phyloP scores from a whole-genome alignment of 1,140 invertebrate genomes.

The Drosophila sulfurigaster region DNA sequence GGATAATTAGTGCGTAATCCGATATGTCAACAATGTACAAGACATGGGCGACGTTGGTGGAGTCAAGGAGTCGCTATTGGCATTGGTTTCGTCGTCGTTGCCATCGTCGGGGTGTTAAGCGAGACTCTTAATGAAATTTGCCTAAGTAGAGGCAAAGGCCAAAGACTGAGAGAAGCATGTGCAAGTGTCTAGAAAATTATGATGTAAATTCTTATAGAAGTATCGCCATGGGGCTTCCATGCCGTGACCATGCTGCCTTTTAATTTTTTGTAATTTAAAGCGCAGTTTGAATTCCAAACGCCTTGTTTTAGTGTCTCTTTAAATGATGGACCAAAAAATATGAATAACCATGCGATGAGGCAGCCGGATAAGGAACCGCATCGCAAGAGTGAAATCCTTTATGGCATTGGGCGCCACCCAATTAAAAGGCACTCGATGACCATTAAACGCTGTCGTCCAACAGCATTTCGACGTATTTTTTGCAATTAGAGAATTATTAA shows the following conservation, averaged over 20 bases:
- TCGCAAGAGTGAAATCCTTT: slow-evolving; percentile 36
- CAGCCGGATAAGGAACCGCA: slow-evolving; percentile 12
- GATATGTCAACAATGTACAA: slow-evolving; percentile 73
- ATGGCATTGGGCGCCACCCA: slow-evolving; percentile 73
- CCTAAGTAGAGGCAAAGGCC: slow-evolving; percentile 26
- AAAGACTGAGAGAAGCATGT: slow-evolving; percentile 21
- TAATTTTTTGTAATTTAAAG: slow-evolving; percentile 22
- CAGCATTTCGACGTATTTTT: slow-evolving; percentile 63
- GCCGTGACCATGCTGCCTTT: background rate
- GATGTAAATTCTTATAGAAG: slow-evolving; percentile 50
- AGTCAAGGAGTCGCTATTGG: background rate
- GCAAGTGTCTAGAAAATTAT: slow-evolving; percentile 72
- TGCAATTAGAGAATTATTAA: slow-evolving; percentile 79
- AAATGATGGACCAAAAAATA: slow-evolving; percentile 55
- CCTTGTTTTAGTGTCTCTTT: slow-evolving; percentile 56
- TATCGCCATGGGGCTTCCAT: slow-evolving; percentile 12
- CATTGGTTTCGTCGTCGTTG: background rate
- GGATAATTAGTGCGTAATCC: slow-evolving; percentile 83
- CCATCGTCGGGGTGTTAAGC: background rate
- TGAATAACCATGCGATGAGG: slow-evolving; percentile 62
- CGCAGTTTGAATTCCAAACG: slow-evolving; percentile 30
- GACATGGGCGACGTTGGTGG: background rate
- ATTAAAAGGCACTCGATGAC: slow-evolving; percentile 71
- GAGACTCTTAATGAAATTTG: slow-evolving; percentile 68
- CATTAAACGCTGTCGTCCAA: slow-evolving; percentile 56